Conservation (phyloP, 1,140 invertebrate species). For the Scaptomyza graminum region DNA sequence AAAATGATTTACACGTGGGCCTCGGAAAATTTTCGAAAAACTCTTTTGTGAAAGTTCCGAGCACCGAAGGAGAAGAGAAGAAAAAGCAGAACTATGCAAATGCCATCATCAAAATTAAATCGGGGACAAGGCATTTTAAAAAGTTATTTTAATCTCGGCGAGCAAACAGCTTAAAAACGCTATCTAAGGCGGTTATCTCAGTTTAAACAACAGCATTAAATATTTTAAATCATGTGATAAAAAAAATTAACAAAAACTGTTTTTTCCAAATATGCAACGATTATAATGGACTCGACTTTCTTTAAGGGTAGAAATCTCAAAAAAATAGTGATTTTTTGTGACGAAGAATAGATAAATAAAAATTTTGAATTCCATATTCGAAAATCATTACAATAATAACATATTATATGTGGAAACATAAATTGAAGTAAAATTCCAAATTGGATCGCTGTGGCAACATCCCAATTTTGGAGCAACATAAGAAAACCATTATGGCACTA, state of each 20-base stretch:
- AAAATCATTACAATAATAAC: background rate
- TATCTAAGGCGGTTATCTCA: conserved; percentile 19
- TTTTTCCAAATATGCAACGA: too few relatives aligned
- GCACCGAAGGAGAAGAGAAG: too few relatives aligned
- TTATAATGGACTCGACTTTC: too few relatives aligned
- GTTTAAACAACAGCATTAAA: background rate
- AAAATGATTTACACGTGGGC: conserved; percentile 29
- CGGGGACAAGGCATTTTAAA: conserved; percentile 9
- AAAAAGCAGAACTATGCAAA: conserved; percentile 17
- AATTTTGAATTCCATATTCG: background rate
- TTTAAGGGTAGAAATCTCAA: too few relatives aligned
- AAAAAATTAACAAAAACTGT: background rate
- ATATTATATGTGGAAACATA: background rate
- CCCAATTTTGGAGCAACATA: conserved; percentile 23
- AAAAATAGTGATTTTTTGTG: too few relatives aligned
- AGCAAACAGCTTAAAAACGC: background rate
- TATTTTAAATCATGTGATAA: conserved; percentile 13
- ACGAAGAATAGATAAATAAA: too few relatives aligned
- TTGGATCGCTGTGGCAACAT: background rate
- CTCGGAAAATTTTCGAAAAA: conserved; percentile 4
- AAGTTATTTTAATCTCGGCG: background rate
- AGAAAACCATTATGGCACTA: conserved; percentile 36
- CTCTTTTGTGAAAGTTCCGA: conserved; percentile 25
- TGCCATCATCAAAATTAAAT: conserved; percentile 19
- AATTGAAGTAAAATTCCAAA: conserved; percentile 14